phyloP scores from a whole-genome alignment of 2,113 vertebrate species.

The Bombycilla garrulus region DNA sequence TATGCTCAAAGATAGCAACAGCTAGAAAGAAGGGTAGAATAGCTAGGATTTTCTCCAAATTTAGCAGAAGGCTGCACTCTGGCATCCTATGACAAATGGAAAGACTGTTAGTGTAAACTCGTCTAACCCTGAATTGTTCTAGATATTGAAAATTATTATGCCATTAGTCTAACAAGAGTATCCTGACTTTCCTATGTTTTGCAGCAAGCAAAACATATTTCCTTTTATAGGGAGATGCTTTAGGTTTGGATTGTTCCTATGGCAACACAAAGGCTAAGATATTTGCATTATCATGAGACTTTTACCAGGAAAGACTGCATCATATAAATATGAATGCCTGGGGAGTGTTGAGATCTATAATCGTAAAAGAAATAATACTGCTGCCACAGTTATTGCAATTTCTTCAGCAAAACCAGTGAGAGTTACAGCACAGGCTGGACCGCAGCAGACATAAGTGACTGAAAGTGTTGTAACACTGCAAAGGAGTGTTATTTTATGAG shows the following conservation, averaged over 20 bases:
- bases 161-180: not conserved
- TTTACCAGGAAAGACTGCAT: not conserved
- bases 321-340: not conserved
- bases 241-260: not conserved
- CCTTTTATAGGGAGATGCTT: not conserved
- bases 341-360: not conserved
- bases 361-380: not conserved
- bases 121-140: not conserved
- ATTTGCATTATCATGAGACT: not conserved
- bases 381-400: not conserved
- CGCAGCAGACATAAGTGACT: not conserved
- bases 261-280: not conserved
- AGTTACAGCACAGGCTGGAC: not conserved
- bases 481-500: not conserved
- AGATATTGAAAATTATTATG: not conserved
- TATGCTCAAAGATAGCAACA: no score
- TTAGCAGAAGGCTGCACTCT: not conserved
- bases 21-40: not conserved
- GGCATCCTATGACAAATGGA: not conserved
- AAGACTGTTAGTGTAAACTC: not conserved
- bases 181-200: not conserved
- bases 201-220: not conserved
- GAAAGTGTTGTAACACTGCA: not conserved
- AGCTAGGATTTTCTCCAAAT: not conserved
- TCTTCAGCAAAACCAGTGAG: not conserved